Evolutionary conservation across 2,797 vertebrate genomes (phyloP), one percentile per base, ranked within the genome.

Genomic region (Hydrocynus forskahlii): DNA sequence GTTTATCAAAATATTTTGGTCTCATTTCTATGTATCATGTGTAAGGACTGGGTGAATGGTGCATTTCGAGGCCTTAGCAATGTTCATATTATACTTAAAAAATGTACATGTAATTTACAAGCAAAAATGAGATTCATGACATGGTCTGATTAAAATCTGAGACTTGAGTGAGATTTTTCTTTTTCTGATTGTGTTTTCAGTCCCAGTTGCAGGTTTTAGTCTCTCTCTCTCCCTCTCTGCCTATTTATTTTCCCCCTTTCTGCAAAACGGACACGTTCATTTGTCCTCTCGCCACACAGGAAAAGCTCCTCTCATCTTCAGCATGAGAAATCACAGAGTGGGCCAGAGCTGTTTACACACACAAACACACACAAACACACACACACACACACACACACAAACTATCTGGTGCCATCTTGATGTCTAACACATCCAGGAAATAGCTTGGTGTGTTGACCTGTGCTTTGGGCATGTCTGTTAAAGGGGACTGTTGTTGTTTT

Each of bases 361-460:
- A 40, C 35, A 55, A 57, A 75, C 45, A 74, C 50, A 84, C 45
- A 79, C 55, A 54, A 50, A 25, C 29, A 40, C 76, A 66, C 77
- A 63, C 35, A 40, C 75, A 55, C 70, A 73, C 48, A 84, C 81
- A 81, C 78, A 77, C 76, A 54, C 52, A 29, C 71, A 9, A 35
- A 52, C 74, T 75, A 54, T 81, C 83, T 81, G 29, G 78, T 73
- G 63, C 45, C 75, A 75, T 81, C 86, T 78, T 76, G 23, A 35
- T 75, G 35, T 81, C 70, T 35, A 62, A 54, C 50, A 52, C 29
- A 25, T 79, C 40, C 66, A 72, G 73, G 69, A 84, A 81, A 76
- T 79, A 69, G 70, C 83, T 79, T 63, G 29, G 75, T 7, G 12
- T 71, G 81, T 83, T 68, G 80, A 68, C 77, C 67, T 84, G 83